These are phyloP conservation scores for Dioctria linearis DNA, from an alignment of 2,888 invertebrate genomes.

Conservation along the genomic window DNA sequence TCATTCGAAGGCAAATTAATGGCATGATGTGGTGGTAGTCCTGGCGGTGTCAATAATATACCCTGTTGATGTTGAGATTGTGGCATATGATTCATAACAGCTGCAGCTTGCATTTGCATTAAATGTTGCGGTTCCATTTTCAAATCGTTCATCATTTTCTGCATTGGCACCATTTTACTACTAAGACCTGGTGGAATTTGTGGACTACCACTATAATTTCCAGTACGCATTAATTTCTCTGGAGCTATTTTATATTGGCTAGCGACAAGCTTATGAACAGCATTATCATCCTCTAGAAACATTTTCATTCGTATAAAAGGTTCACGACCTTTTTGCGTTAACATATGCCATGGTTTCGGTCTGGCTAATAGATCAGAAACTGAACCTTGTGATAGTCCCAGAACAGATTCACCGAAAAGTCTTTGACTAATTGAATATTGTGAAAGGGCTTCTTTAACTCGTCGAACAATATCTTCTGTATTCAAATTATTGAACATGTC, in stretches of 20 bases:
- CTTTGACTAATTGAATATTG: conserved; percentile 98
- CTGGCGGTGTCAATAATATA: conserved; percentile 83
- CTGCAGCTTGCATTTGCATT: conserved; percentile 73
- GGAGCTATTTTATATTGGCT: conserved; percentile 99
- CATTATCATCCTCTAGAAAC: conserved; percentile 96
- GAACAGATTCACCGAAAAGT: conserved; percentile 97
- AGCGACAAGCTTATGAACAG: conserved; percentile 94
- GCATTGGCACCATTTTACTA: conserved; percentile 85
- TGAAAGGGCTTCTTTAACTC: conserved; percentile 94
- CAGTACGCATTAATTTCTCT: conserved; percentile 96
- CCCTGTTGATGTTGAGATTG: conserved; percentile 68
- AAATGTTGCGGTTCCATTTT: conserved; percentile 81
- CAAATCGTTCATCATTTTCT: conserved; percentile 83
- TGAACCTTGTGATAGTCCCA: conserved; percentile 96
- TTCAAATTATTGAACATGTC: conserved; percentile 98
- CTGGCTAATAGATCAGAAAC: conserved; percentile 97
- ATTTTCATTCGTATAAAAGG: conserved; percentile 99
- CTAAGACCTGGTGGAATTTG: conserved; percentile 79
- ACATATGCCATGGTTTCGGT: conserved; percentile 99
- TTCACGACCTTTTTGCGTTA: conserved; percentile 96
- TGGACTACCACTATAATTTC: conserved; percentile 90
- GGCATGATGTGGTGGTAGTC: conserved; percentile 82
- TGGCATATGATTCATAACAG: conserved; percentile 70
- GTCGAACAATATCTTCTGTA: conserved; percentile 98
- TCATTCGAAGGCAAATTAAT: conserved; percentile 78